Conservation (phyloP, 2,797 vertebrate genomes). For the Molothrus ater region DNA sequence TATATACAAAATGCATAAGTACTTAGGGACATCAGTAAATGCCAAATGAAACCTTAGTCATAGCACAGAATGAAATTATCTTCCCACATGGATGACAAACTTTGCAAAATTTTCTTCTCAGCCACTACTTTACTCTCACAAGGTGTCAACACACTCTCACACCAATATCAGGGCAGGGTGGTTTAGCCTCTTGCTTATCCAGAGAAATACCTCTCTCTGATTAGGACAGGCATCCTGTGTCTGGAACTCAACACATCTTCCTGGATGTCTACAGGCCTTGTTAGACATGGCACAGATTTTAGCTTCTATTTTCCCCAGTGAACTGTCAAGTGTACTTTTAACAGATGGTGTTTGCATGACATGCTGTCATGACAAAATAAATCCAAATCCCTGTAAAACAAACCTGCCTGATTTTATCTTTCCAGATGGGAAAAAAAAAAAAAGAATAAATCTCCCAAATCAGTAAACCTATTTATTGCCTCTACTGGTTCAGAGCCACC, state of each 20-base stretch:
- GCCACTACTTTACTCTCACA: background rate
- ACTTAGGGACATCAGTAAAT: background rate
- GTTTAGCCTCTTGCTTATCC: background rate
- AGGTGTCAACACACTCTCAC: background rate
- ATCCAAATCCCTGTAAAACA: constrained; percentile 2
- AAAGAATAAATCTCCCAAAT: background rate
- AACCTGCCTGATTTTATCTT: background rate
- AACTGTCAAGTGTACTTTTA: background rate
- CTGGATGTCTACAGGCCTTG: background rate
- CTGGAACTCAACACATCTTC: background rate
- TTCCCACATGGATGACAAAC: background rate
- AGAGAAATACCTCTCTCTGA: background rate
- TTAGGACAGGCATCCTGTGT: background rate
- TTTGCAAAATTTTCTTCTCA: background rate
- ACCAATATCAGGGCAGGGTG: background rate
- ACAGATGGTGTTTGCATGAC: constrained; percentile 5
- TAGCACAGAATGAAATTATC: background rate
- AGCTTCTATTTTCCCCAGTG: background rate
- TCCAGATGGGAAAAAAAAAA: background rate
- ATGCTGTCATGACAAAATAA: constrained; percentile 29
- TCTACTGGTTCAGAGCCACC: background rate
- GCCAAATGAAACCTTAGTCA: background rate
- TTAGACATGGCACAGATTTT: background rate
- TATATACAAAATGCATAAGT: background rate
- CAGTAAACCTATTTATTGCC: background rate